Evolutionary conservation across 1,140 invertebrate species (phyloP).

Genomic region (Penaeus indicus): DNA sequence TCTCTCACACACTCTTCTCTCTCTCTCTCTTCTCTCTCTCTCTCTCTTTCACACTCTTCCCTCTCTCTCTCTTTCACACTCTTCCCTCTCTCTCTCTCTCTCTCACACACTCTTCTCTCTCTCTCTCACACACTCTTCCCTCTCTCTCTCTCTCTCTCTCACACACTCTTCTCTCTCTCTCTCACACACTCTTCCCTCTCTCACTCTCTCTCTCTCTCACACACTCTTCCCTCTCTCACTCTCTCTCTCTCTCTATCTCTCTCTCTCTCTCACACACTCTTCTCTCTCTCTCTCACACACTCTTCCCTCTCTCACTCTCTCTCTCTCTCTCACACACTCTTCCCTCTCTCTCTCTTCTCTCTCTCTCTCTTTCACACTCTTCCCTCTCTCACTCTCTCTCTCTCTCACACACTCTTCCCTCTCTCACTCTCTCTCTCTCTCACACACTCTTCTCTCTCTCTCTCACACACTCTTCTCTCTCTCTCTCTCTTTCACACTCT

Average conservation of each 20-base stretch:
- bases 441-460: background rate
- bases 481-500: background rate
- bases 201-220: background rate
- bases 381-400: background rate
- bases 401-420: no score
- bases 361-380: background rate
- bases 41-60: background rate
- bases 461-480: background rate
- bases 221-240: background rate
- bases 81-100: background rate
- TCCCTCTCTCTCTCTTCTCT: no score
- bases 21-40: background rate
- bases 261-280: background rate
- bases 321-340: background rate
- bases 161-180: background rate
- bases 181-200: background rate
- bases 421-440: no score
- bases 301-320: background rate
- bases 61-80: no score
- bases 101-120: background rate
- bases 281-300: background rate
- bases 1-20: no score
- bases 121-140: no score
- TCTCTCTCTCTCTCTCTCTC: background rate
- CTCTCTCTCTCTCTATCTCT: background rate